Conservation (phyloP, 2,888 invertebrate genomes). For the Embidobia sp. region DNA sequence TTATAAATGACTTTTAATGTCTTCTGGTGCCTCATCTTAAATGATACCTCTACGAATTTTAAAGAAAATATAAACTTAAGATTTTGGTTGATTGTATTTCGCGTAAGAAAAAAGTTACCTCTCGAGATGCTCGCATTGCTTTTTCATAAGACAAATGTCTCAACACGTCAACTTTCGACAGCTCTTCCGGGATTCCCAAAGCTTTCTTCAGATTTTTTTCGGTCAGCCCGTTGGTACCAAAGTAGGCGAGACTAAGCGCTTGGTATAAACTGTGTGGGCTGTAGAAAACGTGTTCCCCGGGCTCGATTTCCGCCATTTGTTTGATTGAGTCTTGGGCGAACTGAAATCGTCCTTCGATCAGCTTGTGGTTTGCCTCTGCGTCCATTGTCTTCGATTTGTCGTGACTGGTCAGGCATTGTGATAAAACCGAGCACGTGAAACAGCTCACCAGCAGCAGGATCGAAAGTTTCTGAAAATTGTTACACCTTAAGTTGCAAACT, state of each 20-base stretch:
- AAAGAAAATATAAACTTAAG: no score
- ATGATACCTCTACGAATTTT: no score
- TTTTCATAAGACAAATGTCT: slow-evolving; percentile 89
- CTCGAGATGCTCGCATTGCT: slow-evolving; percentile 80
- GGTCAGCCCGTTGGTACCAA: slow-evolving; percentile 88
- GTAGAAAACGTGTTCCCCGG: slow-evolving; percentile 91
- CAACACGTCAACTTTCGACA: slow-evolving; percentile 88
- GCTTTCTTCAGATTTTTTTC: slow-evolving; percentile 86
- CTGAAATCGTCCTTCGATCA: slow-evolving; percentile 85
- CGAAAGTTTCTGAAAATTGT: slow-evolving; percentile 33
- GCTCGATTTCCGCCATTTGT: slow-evolving; percentile 85
- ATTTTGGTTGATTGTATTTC: no score
- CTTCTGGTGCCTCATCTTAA: no score
- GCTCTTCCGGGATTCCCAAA: slow-evolving; percentile 83
- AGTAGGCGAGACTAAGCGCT: slow-evolving; percentile 89
- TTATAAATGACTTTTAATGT: no score
- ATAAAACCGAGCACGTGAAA: slow-evolving; percentile 1
- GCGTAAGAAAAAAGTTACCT: no score
- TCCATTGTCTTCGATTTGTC: slow-evolving; percentile 77
- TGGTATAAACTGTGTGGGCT: slow-evolving; percentile 94
- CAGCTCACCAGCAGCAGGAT: slow-evolving; percentile 20
- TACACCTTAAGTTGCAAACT: no score
- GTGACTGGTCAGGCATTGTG: slow-evolving; percentile 82
- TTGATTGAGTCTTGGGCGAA: slow-evolving; percentile 89
- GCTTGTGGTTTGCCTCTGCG: slow-evolving; percentile 76